Conservation (phyloP, 2,797 vertebrate species). For the Holocentrus rufus region DNA sequence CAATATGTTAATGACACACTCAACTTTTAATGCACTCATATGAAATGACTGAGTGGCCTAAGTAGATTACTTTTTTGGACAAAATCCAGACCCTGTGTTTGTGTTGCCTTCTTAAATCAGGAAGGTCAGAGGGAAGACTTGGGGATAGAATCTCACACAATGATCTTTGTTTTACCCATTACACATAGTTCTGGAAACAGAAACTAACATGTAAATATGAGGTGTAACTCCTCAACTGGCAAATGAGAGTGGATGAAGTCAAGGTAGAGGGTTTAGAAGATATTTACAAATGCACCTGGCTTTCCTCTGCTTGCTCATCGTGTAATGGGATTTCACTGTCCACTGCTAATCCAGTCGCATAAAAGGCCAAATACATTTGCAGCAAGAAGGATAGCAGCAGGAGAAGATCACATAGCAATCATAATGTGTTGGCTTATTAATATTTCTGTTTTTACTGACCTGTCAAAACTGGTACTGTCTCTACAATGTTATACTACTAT, state of each 20-base stretch:
- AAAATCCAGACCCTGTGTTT: too few relatives aligned
- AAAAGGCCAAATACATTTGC: slow-evolving; percentile 4
- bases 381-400: neutral
- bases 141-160: too few relatives aligned
- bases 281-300: slow-evolving; percentile 33
- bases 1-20: too few relatives aligned
- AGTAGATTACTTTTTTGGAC: too few relatives aligned
- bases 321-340: slow-evolving; percentile 49
- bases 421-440: slow-evolving; percentile 10
- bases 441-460: neutral
- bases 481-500: neutral
- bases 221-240: neutral
- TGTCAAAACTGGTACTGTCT: neutral
- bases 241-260: slow-evolving; percentile 6
- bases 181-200: neutral
- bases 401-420: neutral
- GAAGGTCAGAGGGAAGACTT: too few relatives aligned
- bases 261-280: slow-evolving; percentile 8
- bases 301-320: slow-evolving; percentile 40
- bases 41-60: too few relatives aligned
- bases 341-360: slow-evolving; percentile 34
- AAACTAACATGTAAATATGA: slow-evolving; percentile 4
- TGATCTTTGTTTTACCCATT: neutral
- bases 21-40: too few relatives aligned
- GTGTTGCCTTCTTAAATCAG: neutral